Conservation (phyloP, 1,140 invertebrate genomes). For the Sitobion miscanthi region DNA sequence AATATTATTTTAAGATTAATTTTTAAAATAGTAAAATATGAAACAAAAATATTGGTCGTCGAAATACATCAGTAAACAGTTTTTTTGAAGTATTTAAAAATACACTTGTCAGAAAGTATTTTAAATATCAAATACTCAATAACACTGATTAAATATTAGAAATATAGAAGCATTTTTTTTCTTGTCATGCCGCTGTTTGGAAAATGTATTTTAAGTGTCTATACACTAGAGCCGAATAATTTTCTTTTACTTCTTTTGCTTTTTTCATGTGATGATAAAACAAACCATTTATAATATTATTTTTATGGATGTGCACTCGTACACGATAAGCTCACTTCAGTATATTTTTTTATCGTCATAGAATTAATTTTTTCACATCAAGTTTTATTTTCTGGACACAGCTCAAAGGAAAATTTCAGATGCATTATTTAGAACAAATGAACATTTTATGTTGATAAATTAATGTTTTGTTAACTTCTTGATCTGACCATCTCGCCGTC, state of each 20-base stretch:
- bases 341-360: not conserved
- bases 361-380: not conserved
- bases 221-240: not conserved
- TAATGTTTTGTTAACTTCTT: not conserved
- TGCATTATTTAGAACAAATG: not conserved
- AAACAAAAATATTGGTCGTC: too few relatives aligned
- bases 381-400: not conserved
- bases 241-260: not conserved
- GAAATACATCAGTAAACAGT: too few relatives aligned
- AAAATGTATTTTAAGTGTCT: not conserved
- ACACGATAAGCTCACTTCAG: not conserved
- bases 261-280: not conserved
- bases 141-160: not conserved
- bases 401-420: not conserved
- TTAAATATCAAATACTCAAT: too few relatives aligned
- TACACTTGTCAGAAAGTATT: too few relatives aligned
- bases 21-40: too few relatives aligned
- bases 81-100: too few relatives aligned
- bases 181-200: not conserved
- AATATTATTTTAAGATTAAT: too few relatives aligned
- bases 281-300: not conserved
- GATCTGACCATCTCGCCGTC: not conserved
- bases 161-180: not conserved
- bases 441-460: not conserved
- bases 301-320: not conserved